phyloP scores from a whole-genome alignment of 2,113 vertebrate species.

The Spilogale gracilis region DNA sequence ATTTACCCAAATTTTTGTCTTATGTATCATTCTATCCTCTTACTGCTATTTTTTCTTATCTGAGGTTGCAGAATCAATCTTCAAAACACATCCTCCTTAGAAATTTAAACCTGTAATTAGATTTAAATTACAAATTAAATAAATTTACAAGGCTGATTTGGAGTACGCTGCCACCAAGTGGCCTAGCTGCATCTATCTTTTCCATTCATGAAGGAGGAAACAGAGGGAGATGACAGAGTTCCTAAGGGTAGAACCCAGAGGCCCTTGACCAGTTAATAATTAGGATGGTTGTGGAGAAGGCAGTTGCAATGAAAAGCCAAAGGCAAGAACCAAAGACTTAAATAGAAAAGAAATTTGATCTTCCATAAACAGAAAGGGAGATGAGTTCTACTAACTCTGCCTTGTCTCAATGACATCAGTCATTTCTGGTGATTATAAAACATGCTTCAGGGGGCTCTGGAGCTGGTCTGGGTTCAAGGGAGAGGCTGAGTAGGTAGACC shows the following conservation, averaged over 20 bases:
- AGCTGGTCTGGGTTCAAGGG: background rate
- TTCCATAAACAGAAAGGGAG: background rate
- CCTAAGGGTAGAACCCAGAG: background rate
- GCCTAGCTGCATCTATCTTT: background rate
- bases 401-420: background rate
- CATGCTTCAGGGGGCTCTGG: background rate
- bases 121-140: background rate
- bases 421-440: background rate
- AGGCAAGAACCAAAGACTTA: background rate
- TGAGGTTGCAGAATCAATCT: background rate
- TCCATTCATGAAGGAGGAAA: background rate
- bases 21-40: background rate
- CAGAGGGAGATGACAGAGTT: background rate
- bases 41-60: background rate
- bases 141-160: background rate
- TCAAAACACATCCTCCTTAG: background rate
- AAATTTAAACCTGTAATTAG: background rate
- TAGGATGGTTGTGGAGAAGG: background rate
- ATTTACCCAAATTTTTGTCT: background rate
- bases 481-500: background rate
- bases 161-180: background rate
- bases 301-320: background rate
- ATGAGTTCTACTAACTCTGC: background rate
- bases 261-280: background rate
- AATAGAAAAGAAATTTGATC: background rate